Evolutionary conservation across 2,797 vertebrate species (phyloP).

Genomic region (Microcaecilia unicolor): DNA sequence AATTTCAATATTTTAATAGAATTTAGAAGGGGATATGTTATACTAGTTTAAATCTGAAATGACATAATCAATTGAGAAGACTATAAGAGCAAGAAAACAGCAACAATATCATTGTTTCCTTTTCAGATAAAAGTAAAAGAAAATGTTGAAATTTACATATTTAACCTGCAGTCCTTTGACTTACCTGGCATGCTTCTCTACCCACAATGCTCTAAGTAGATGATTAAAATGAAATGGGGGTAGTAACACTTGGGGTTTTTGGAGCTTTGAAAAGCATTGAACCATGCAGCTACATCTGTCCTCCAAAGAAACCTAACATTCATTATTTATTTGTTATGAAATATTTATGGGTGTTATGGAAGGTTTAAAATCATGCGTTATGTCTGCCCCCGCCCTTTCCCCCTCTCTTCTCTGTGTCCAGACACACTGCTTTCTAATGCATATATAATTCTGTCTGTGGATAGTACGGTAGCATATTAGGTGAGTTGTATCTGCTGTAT

Average conservation of each 20-base stretch:
- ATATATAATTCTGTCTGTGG: slow-evolving; percentile 93
- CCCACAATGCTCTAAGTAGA: slow-evolving; percentile 96
- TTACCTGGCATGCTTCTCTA: slow-evolving; percentile 90
- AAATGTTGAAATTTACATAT: slow-evolving; percentile 32
- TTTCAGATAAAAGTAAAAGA: slow-evolving; percentile 31
- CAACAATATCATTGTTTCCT: slow-evolving; percentile 2
- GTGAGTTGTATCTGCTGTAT: slow-evolving; percentile 82
- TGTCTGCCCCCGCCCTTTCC: slow-evolving; percentile 52
- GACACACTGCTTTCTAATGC: slow-evolving; percentile 91
- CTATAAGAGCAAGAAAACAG: neutral
- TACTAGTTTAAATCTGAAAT: too few relatives aligned
- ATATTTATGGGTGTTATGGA: slow-evolving; percentile 99
- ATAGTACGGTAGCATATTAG: slow-evolving; percentile 76
- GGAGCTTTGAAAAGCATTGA: slow-evolving; percentile 78
- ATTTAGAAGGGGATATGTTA: too few relatives aligned
- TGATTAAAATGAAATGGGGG: slow-evolving; percentile 99
- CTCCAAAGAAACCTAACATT: slow-evolving; percentile 96
- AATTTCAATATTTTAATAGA: too few relatives aligned
- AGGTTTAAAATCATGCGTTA: slow-evolving; percentile 99
- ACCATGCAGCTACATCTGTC: slow-evolving; percentile 97
- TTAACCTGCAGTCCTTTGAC: slow-evolving; percentile 57
- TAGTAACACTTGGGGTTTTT: slow-evolving; percentile 90
- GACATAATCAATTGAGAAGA: slow-evolving; percentile 15
- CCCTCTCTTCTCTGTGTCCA: slow-evolving; percentile 55
- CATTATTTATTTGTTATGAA: slow-evolving; percentile 99